Base-by-base conservation (phyloP, 1,140 invertebrate species). In the Plectrocnemia conspersa region DNA sequence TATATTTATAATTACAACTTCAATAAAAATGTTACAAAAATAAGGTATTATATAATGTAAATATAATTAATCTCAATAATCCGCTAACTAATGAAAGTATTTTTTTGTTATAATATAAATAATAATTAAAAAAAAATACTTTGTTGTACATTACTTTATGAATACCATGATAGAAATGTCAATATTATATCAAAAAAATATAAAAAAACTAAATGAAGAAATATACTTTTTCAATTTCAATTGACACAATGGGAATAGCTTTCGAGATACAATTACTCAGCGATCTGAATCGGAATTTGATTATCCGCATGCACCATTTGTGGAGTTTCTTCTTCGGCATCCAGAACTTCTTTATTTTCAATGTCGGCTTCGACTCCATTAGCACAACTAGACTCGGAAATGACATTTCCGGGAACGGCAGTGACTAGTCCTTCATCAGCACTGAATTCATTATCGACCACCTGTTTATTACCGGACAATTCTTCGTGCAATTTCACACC, bases 401-500 rank as follows among this genome's bases (percentile, higher is more conserved):
- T 38, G 11, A 50, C 33, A 15, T 50, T 50, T 25, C 47, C 47
- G 1, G 47, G 47, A 22, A 2, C 38, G 21, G 47, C 47, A 1
- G 47, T 50, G 3, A 50, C 47, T 1, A 50, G 1, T 24, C 47
- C 47, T 7, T 21, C 13, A 9, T 38, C 33, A 5, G 11, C 35
- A 23, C 38, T 35, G 4, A n/a, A 11, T 13, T 24, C 32, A 13
- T 61, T 54, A 7, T 55, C 44, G 7, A 49, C 50, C 3, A 61
- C 59, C 22, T 61, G 59, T 25, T 55, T 54, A 25, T 61, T 61
- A 9, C 59, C 59, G 32, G 63, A 72, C 50, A 80, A 52, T 64
- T 83, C 82, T 50, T 75, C 66, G 55, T 85, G 81, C 24, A 88
- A 79, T 68, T 87, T 88, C 24, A 79, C 77, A 18, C 78, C 81